Evolutionary conservation across 2,113 vertebrate genomes (phyloP), one percentile per base, ranked within the genome.

Genomic region (Bolborhynchus lineola): DNA sequence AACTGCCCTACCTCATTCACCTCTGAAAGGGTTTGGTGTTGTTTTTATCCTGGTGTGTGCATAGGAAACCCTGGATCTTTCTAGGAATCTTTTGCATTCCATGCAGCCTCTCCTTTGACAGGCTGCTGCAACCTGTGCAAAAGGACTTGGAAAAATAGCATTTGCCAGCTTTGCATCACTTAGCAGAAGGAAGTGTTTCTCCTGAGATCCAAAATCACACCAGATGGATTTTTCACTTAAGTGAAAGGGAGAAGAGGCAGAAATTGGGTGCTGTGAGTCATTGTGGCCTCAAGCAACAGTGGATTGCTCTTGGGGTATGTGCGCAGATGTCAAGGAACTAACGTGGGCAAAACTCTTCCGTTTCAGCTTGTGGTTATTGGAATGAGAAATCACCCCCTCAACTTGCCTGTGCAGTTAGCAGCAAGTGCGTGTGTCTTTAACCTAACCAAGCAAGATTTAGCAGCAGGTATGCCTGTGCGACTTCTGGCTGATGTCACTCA

Each of bases 361-460:
- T 92, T 95, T 74, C 95, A 99, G 99, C 98, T 99, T 96, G 99
- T 99, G 63, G 99, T 99, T 64, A 93, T 98, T 84, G 99, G 99
- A n/a, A 99, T 99, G 99, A 99, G 98, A 96, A 99, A 99, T 92
- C 99, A 99, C 74, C 99, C 99, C 10, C 98, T 99, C 95, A 99
- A 99, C 92, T 97, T 99, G 94, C 99, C 99, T 3, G 99, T 99
- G 82, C 99, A 99, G 96, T 98, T 99, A 90, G 99, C 99, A 39
- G 99, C 99, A 16, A 99, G 99, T 1, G 99, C 99, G 1, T 99
- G 99, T 90, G 99, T 99, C 64, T 99, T 99, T 96, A 99, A 99
- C 97, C 98, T 99, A 95, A 99, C 99, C 50, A 99, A 99, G 96
- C 99, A 99, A 96, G 99, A 99, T 85, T 95, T 99, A 97, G 99